These are phyloP conservation scores for Podarcis raffonei DNA, from an alignment of 2,113 vertebrate species.

Conservation along the genomic window DNA sequence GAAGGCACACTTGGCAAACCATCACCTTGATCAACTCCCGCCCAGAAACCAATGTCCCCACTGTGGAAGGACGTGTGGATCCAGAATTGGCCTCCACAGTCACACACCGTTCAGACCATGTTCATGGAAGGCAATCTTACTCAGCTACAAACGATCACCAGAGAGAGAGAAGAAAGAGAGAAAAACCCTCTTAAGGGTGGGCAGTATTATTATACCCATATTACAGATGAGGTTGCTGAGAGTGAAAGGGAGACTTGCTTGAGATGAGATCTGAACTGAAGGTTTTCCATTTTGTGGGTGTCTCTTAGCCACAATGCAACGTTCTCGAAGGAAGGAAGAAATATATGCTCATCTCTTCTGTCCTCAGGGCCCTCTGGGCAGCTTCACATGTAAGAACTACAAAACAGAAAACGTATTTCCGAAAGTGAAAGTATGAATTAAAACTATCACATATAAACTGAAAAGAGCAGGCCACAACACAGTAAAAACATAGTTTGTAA, in stretches of 20 bases:
- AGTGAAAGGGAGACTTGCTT: background rate
- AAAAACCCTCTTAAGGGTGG: background rate
- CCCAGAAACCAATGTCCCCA: too few species aligned
- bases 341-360: background rate
- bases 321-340: background rate
- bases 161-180: background rate
- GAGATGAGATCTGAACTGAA: background rate
- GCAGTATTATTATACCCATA: background rate
- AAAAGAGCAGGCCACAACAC: background rate
- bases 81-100: too few species aligned
- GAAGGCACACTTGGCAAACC: too few species aligned
- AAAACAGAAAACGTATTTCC: background rate
- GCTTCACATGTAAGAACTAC: background rate
- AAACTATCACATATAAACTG: background rate
- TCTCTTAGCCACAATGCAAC: background rate
- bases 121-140: too few species aligned
- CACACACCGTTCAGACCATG: too few species aligned
- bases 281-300: background rate
- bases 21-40: too few species aligned
- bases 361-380: too few species aligned
- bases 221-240: background rate
- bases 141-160: too few species aligned
- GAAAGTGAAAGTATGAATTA: background rate
- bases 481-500: too few species aligned
- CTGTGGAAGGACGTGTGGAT: too few species aligned